Evolutionary conservation across 2,888 invertebrate species (phyloP), one percentile per base, ranked within the genome.

Genomic region (Hypomecis atomaria): DNA sequence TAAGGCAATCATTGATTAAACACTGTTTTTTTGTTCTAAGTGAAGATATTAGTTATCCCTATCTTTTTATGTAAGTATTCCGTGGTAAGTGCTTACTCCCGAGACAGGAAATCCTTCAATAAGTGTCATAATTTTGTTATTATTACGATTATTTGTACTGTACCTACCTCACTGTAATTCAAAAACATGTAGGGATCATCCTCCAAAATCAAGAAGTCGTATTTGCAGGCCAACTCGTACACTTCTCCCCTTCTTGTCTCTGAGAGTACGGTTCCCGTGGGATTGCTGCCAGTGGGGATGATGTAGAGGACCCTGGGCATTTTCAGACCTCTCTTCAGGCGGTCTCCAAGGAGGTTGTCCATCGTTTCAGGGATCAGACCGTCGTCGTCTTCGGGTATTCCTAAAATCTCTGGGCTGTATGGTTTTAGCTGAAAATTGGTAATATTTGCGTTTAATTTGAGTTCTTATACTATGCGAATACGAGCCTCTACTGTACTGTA

Each of bases 111-210:
- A 23, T 23, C 23, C 23, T 23, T 23, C 23, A 2, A 23, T 23
- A 23, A 23, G 23, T 23, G 23, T 23, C 23, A 23, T 23, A 2
- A 23, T 23, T 23, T 23, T 23, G 23, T 23, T 3, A 23, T 23
- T 23, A 3, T 3, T 23, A 23, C 23, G 3, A 23, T 23, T 3
- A 23, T 23, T 2, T 23, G 23, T 23, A 23, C 23, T 23, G 23
- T 23, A 78, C 88, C 88, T 67, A 94, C 95, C 65, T 94, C 93
- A 70, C 94, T 87, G 83, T 96, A 97, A 81, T 96, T 95, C 78
- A 97, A 87, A 79, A 96, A 97, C 86, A 95, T 96, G 78, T 97
- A 97, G 0, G 97, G 96, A 84, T 97, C 97, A 77, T 97, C 97
- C 81, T 97, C 97, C 6, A 97, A 77, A 58, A 97, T 96, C 7